Evolutionary conservation across 2,113 vertebrate genomes (phyloP), one percentile per base, ranked within the genome.

Genomic region (Sialia sialis): DNA sequence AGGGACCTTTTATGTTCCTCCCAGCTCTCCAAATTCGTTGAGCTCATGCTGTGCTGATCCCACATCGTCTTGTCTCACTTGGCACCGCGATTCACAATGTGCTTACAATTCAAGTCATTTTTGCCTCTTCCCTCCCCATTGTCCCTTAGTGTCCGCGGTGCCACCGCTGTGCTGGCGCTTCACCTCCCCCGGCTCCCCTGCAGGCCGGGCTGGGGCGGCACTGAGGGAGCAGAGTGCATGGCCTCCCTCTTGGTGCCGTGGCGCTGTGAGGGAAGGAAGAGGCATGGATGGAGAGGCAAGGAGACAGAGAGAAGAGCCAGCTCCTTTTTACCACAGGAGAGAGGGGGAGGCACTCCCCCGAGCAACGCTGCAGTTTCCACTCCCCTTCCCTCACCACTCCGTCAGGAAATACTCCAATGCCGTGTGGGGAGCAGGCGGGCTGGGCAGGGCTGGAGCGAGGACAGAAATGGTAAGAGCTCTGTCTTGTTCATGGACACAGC

Each of bases 21-120:
- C 9, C 19, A 80, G 16, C 23, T 69, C 44, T 77, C 44, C 41
- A 56, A 25, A 64, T 48, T 66, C 2, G 4, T 43, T 29, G 29
- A 74, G 21, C 14, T 46, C 20, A 13, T 15, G 21, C 19, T 34
- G 27, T 22, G 36, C 29, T 76, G 39, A 39, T 44, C n/a, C 17
- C 20, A 16, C 0, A 1, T 34, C 52, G 0, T 1, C 9, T 49
- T 4, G 0, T 34, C 32, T 74, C 56, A 11, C 14, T 56, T 1
- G 1, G 46, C 23, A 44, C 34, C 56, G 26, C 7, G 14, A 7
- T 55, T 79, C 51, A 13, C 20, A 6, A 9, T 27, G 13, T 38
- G 41, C n/a, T 74, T n/a, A 63, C 60, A 69, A 29, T 8, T 11
- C n/a, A 49, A 55, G 68, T 3, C 0, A 1, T 52, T 48, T 88